These are phyloP conservation scores for Dreissena polymorpha DNA, from an alignment of 1,140 invertebrate species.

Conservation along the genomic window DNA sequence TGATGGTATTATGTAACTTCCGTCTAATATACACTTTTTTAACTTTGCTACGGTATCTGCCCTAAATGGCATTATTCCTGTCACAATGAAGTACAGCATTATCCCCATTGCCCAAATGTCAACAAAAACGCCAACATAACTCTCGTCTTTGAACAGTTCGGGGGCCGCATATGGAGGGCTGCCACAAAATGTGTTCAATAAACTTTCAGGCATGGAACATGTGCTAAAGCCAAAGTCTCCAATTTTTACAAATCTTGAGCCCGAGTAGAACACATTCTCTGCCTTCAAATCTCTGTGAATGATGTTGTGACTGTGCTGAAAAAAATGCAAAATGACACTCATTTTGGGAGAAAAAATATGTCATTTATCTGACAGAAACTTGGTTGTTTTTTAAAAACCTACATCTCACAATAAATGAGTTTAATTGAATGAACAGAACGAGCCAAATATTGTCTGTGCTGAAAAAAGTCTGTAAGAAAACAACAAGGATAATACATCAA, in stretches of 20 bases:
- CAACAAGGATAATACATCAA: no score
- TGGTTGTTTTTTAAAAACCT: no score
- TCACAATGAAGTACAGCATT: constrained; percentile 90
- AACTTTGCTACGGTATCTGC: constrained; percentile 82
- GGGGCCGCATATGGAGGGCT: constrained; percentile 95
- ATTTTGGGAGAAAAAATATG: neutral
- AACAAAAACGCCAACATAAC: constrained; percentile 87
- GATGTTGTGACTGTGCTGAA: constrained; percentile 87
- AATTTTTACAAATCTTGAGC: constrained; percentile 83
- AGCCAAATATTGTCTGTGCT: no score
- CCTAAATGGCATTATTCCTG: constrained; percentile 89
- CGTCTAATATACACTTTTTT: constrained; percentile 86
- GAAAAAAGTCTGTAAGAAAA: no score
- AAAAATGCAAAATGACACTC: constrained; percentile 52
- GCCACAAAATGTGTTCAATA: constrained; percentile 89
- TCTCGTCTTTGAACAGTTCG: constrained; percentile 89
- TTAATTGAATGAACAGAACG: no score
- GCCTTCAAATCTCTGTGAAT: constrained; percentile 95
- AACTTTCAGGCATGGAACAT: constrained; percentile 82
- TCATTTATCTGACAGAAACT: no score
- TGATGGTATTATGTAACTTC: constrained; percentile 81
- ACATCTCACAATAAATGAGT: no score
- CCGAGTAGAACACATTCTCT: constrained; percentile 88
- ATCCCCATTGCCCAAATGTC: constrained; percentile 93
- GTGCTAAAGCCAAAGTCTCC: constrained; percentile 92